Evolutionary conservation across 2,113 vertebrate genomes (phyloP).

Genomic region (Cromileptes altivelis): DNA sequence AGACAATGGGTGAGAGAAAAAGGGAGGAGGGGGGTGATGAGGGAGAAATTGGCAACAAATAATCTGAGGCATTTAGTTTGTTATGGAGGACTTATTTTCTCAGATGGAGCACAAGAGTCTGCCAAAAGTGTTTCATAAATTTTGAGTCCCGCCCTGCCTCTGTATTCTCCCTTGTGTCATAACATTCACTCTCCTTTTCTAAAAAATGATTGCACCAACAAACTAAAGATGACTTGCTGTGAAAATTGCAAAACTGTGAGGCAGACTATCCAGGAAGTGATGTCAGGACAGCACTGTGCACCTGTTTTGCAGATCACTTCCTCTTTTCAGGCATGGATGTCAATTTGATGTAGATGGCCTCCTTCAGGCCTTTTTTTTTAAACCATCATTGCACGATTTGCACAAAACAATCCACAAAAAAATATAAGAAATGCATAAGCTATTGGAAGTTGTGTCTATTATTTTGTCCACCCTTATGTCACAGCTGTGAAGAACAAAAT

Average conservation of each 20-base stretch:
- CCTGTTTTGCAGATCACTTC: neutral
- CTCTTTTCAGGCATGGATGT: neutral
- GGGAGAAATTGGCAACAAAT: constrained; percentile 22
- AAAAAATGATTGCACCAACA: neutral
- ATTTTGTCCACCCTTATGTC: neutral
- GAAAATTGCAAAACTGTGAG: neutral
- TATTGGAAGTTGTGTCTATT: neutral
- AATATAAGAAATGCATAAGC: neutral
- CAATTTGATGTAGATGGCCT: neutral
- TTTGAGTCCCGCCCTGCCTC: too few species aligned
- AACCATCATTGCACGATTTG: neutral
- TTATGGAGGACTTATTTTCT: constrained; percentile 1
- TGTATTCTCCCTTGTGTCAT: neutral
- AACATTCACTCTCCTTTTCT: neutral
- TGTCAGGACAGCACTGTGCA: neutral
- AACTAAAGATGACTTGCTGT: neutral
- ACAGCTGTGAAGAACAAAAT: neutral
- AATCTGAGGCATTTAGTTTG: constrained; percentile 23
- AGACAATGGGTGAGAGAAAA: constrained; percentile 9
- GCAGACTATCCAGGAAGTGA: neutral
- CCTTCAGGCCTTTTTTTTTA: neutral
- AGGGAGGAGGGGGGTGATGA: neutral
- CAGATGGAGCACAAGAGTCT: neutral
- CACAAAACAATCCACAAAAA: neutral
- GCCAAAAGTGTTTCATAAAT: neutral